Conservation (phyloP, 1,140 invertebrate genomes). For the Trachelipus rathkii region DNA sequence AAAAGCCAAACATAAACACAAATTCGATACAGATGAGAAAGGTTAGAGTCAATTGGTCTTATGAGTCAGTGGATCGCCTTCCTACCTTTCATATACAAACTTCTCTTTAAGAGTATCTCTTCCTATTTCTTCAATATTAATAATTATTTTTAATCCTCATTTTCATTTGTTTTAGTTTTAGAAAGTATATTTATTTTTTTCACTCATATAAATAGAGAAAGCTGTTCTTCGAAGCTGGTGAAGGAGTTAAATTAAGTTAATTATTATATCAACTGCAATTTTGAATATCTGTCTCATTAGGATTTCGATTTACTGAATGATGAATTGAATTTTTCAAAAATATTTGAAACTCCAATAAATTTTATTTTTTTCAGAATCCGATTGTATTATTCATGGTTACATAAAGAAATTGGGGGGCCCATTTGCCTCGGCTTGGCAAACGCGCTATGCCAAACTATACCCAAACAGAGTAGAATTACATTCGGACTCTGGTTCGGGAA, state of each 20-base stretch:
- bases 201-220: too few species aligned
- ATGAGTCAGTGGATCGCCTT: neutral
- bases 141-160: too few species aligned
- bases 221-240: too few species aligned
- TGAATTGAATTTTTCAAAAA: too few species aligned
- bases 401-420: constrained; percentile 98
- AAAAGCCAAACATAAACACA: constrained; percentile 88
- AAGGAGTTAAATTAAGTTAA: too few species aligned
- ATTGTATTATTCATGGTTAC: constrained; percentile 97
- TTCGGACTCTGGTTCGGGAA: constrained; percentile 81
- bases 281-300: too few species aligned
- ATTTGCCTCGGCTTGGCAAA: constrained; percentile 95
- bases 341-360: too few species aligned
- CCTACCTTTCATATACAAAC: too few species aligned
- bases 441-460: constrained; percentile 87
- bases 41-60: constrained; percentile 57
- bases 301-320: too few species aligned
- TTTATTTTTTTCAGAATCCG: constrained; percentile 69
- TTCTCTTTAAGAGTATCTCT: neutral
- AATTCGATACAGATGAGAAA: constrained; percentile 92
- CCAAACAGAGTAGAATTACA: constrained; percentile 86
- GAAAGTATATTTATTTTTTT: too few species aligned
- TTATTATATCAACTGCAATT: too few species aligned
- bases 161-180: too few species aligned
- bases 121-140: neutral